phyloP scores from a whole-genome alignment of 2,888 invertebrate genomes.

The Sclerodermus sp. region DNA sequence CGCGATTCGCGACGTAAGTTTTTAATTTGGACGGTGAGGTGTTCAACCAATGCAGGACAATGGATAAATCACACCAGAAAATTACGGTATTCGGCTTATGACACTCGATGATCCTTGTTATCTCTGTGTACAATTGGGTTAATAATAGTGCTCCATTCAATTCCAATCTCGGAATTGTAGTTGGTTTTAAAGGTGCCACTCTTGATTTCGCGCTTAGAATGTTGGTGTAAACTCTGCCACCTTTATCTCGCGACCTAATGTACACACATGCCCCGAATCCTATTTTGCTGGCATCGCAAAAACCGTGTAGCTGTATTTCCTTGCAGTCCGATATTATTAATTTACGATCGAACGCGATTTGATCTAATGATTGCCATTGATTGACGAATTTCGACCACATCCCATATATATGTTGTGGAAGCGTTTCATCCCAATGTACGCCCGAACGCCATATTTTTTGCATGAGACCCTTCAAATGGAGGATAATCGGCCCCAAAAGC shows the following conservation, averaged over 20 bases:
- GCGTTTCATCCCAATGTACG: slow-evolving; percentile 2
- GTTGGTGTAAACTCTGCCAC: background rate
- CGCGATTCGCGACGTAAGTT: slow-evolving; percentile 13
- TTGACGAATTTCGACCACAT: background rate
- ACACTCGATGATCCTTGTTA: background rate
- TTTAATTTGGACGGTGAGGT: slow-evolving; percentile 22
- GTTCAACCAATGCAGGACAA: slow-evolving; percentile 25
- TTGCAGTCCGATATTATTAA: background rate
- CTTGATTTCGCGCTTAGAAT: slow-evolving; percentile 17
- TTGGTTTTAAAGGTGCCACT: slow-evolving; percentile 17
- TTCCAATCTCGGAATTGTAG: slow-evolving; percentile 17
- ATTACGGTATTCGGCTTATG: background rate
- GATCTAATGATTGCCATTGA: slow-evolving; percentile 11
- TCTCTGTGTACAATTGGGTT: background rate
- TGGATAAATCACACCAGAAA: slow-evolving; percentile 26
- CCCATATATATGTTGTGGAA: background rate
- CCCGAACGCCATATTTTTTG: slow-evolving; percentile 5
- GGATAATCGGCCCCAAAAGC: slow-evolving; percentile 1
- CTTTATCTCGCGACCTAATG: background rate
- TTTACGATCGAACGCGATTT: slow-evolving; percentile 16
- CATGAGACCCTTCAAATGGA: slow-evolving; percentile 2
- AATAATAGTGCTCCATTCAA: slow-evolving; percentile 18
- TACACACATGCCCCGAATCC: slow-evolving; percentile 24
- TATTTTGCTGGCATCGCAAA: slow-evolving; percentile 25
- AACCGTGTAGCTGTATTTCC: slow-evolving; percentile 16